A percentile compares a stretch with the other conserved stretches of the same genome.
phyloP scores from a whole-genome alignment of 2,113 vertebrate species.

The Rhynchomys soricoides region DNA sequence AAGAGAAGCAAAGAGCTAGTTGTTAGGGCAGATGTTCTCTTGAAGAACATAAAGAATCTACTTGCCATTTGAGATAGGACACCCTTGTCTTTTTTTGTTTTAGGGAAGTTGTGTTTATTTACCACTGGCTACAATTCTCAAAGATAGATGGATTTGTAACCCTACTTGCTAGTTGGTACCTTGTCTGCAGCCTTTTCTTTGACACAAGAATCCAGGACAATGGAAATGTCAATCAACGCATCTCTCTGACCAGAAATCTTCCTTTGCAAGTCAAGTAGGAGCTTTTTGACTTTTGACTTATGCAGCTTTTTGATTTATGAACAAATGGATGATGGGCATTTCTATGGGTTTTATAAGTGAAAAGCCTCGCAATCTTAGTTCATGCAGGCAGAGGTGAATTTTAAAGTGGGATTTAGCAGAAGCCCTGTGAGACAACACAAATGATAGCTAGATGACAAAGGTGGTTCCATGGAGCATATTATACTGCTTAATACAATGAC shows the following conservation, averaged over 20 bases:
- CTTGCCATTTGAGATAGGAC: not conserved
- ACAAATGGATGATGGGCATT: not conserved
- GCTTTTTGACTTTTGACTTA: not conserved
- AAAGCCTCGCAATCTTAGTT: conserved; percentile 45
- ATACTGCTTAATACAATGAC: not conserved
- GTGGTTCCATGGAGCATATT: conserved; percentile 61
- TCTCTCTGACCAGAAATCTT: conserved; percentile 56
- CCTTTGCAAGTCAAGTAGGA: conserved; percentile 66
- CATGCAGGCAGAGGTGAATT: conserved; percentile 74
- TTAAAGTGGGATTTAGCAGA: conserved; percentile 75
- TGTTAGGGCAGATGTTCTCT: not conserved
- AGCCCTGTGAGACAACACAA: conserved; percentile 67
- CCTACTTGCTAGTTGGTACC: not conserved
- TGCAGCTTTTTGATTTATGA: conserved; percentile 64
- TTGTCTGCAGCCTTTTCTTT: conserved; percentile 37
- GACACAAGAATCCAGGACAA: conserved; percentile 45
- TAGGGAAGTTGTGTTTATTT: not conserved
- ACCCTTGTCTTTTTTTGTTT: not conserved
- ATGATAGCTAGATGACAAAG: conserved; percentile 73
- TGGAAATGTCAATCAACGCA: not conserved
- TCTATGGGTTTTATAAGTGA: conserved; percentile 68
- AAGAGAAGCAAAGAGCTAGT: not conserved
- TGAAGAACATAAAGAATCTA: not conserved
- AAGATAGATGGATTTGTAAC: not conserved
- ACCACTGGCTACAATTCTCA: not conserved